Evolutionary conservation across 1,140 invertebrate species (phyloP).

Genomic region (Philotrypesis tridentata): DNA sequence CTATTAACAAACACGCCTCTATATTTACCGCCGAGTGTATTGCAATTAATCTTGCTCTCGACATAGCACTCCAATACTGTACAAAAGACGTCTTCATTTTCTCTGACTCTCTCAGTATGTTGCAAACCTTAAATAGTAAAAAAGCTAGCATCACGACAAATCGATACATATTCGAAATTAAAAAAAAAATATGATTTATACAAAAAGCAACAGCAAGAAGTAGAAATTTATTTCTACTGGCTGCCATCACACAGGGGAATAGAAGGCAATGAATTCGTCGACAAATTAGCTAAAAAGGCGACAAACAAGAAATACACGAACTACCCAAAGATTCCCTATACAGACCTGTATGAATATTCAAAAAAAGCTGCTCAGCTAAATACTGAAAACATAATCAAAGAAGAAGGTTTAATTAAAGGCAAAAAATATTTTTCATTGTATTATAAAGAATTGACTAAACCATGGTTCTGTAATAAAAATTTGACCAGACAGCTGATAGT

Average conservation of each 20-base stretch:
- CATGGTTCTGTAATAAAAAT: not conserved
- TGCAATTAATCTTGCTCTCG: constrained; percentile 11
- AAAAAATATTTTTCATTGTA: not conserved
- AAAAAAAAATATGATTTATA: not conserved
- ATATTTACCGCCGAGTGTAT: constrained; percentile 30
- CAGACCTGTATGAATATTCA: too few species aligned
- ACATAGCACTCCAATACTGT: not conserved
- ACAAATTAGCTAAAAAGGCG: constrained; percentile 2
- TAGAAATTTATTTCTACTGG: not conserved
- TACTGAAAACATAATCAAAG: not conserved
- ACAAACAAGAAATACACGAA: not conserved
- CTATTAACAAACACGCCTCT: not conserved
- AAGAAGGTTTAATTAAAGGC: not conserved
- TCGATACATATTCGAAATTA: not conserved
- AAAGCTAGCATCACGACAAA: not conserved
- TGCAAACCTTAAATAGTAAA: not conserved
- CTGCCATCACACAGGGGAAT: constrained; percentile 10
- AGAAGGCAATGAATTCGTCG: constrained; percentile 6
- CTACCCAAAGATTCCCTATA: not conserved
- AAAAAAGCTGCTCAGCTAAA: not conserved
- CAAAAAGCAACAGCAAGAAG: not conserved
- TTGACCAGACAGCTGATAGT: not conserved
- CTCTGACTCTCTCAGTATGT: constrained; percentile 1
- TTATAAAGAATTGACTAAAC: not conserved
- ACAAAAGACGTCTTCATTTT: not conserved